Percentiles rank a stretch among this genome's conserved stretches.
These are phyloP conservation scores for Hucho hucho DNA, from an alignment of 2,113 vertebrate genomes.

Conservation along the genomic window DNA sequence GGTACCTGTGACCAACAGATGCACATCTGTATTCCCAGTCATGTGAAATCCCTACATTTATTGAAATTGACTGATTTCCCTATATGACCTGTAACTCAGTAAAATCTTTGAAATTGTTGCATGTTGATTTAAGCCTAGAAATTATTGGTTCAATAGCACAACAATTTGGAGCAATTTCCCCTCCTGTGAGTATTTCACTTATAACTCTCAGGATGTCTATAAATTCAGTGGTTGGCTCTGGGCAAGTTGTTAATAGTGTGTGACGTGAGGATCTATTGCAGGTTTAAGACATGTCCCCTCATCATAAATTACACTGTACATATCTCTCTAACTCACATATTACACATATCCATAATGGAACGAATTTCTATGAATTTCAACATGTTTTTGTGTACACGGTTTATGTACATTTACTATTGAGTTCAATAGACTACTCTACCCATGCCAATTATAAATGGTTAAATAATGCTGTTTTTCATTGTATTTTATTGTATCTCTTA, in stretches of 20 bases:
- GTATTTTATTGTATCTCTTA: background rate
- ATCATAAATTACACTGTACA: conserved; percentile 62
- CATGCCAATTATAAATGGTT: too few species aligned
- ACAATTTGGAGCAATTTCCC: background rate
- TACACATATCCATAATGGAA: conserved; percentile 55
- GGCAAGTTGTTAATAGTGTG: conserved; percentile 29
- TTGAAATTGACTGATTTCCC: too few species aligned
- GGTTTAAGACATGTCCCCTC: conserved; percentile 52
- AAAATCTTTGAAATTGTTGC: background rate
- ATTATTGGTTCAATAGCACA: background rate
- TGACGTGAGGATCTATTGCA: conserved; percentile 64
- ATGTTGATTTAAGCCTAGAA: conserved; percentile 1
- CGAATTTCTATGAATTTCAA: conserved; percentile 44
- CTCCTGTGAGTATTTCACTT: background rate
- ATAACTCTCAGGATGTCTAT: conserved; percentile 28
- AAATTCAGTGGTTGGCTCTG: conserved; percentile 37
- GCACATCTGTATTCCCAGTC: too few species aligned
- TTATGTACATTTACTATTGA: background rate
- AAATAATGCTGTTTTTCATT: too few species aligned
- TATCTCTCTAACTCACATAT: conserved; percentile 63
- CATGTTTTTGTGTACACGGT: background rate
- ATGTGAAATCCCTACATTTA: too few species aligned
- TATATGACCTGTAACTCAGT: too few species aligned
- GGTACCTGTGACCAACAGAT: too few species aligned
- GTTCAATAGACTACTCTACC: background rate